A percentile compares a stretch with the other conserved stretches of the same genome.
Conservation (phyloP, 2,113 vertebrate species). For the Hemiprocne comata region DNA sequence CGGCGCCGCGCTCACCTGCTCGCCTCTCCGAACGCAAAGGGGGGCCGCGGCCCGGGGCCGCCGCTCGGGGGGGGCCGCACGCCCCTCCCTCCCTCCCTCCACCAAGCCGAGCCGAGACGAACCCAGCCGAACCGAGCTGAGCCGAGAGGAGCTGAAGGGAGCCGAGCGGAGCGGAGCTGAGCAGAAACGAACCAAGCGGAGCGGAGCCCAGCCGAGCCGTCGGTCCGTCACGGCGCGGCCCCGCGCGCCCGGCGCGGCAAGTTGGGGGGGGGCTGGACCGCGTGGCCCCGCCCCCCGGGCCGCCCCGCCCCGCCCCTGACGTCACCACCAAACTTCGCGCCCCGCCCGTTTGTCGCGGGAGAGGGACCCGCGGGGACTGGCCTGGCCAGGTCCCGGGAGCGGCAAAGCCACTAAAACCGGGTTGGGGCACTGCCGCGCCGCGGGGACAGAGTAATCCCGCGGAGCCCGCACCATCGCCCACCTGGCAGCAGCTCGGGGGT, state of each 20-base stretch:
- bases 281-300: not conserved
- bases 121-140: not conserved
- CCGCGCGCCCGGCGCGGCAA: constrained; percentile 28
- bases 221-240: constrained; percentile 34
- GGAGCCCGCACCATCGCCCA: too few relatives aligned
- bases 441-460: not conserved
- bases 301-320: not conserved
- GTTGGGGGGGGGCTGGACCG: not conserved
- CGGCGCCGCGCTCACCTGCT: not conserved
- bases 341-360: not conserved
- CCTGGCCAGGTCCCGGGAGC: not conserved
- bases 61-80: not conserved
- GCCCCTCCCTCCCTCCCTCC: not conserved
- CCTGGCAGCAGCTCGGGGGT: too few relatives aligned
- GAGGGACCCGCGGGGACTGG: not conserved
- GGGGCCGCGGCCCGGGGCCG: not conserved
- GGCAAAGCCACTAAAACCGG: not conserved
- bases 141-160: not conserved
- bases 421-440: too few relatives aligned
- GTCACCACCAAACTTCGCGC: constrained; percentile 48
- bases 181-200: not conserved
- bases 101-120: not conserved
- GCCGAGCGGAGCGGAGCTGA: not conserved
- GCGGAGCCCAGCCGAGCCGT: not conserved
- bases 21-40: not conserved